A percentile compares a stretch with the other conserved stretches of the same genome.
phyloP scores from a whole-genome alignment of 1,140 invertebrate genomes.

The Drosophila persimilis region DNA sequence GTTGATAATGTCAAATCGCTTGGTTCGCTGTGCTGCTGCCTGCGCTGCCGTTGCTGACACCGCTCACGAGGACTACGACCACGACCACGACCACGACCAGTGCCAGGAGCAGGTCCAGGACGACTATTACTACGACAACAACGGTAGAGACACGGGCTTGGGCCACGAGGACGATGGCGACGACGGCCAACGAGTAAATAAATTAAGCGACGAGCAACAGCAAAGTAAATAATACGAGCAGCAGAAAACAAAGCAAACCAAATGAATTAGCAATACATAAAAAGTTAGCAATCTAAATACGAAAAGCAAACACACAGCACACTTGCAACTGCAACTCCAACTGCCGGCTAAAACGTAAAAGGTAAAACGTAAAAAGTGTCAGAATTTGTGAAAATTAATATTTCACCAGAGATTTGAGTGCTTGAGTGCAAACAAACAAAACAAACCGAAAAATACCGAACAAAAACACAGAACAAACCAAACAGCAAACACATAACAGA shows the following conservation, averaged over 20 bases:
- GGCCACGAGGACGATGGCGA: conserved; percentile 15
- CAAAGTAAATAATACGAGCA: conserved; percentile 27
- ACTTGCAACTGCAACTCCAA: neutral
- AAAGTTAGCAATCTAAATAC: conserved; percentile 16
- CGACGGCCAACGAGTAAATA: conserved; percentile 35
- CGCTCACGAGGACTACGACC: conserved; percentile 32
- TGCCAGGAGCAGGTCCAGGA: conserved; percentile 5
- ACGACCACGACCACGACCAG: conserved; percentile 6
- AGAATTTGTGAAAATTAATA: conserved; percentile 76
- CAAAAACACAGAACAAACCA: conserved; percentile 5
- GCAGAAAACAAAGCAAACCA: conserved; percentile 29
- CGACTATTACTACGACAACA: conserved; percentile 10
- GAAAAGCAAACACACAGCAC: conserved; percentile 26
- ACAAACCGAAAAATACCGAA: conserved; percentile 27
- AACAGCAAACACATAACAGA: neutral
- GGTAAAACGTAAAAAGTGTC: conserved; percentile 52
- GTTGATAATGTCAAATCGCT: conserved; percentile 80
- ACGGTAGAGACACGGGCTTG: neutral
- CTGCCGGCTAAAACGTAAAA: conserved; percentile 39
- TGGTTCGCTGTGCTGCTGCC: conserved; percentile 69
- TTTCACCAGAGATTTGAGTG: conserved; percentile 75
- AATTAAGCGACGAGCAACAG: conserved; percentile 6
- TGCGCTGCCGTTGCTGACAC: conserved; percentile 14
- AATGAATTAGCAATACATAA: conserved; percentile 24
- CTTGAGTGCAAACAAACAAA: conserved; percentile 21